Percentiles rank a stretch among this genome's conserved stretches.
phyloP scores from a whole-genome alignment of 1,140 invertebrate species.

The Venturia canescens region DNA sequence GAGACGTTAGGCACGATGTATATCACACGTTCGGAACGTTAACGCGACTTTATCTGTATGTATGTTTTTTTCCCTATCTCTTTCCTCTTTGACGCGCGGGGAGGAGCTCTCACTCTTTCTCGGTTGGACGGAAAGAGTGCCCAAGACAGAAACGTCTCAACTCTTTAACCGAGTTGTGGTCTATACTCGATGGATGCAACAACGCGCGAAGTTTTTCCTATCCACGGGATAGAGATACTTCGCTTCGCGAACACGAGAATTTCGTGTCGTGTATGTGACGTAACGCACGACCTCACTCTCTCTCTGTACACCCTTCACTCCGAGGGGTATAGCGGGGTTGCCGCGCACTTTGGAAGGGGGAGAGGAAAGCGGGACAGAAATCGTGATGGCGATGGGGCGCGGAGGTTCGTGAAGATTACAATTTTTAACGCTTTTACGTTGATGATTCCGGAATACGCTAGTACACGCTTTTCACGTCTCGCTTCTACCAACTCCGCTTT shows the following conservation, averaged over 20 bases:
- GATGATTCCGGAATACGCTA: too few relatives aligned
- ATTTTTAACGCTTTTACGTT: too few relatives aligned
- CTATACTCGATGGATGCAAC: slow-evolving; percentile 37
- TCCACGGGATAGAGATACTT: slow-evolving; percentile 23
- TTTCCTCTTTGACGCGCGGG: too few relatives aligned
- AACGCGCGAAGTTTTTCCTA: too few relatives aligned
- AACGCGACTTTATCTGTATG: too few relatives aligned
- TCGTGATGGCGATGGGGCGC: too few relatives aligned
- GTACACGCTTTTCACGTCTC: too few relatives aligned
- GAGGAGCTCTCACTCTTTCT: too few relatives aligned
- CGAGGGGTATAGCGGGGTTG: slow-evolving; percentile 43
- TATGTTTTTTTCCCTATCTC: slow-evolving; percentile 9
- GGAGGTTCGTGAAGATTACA: too few relatives aligned
- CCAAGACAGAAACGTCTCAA: slow-evolving; percentile 3
- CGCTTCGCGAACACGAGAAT: slow-evolving; percentile 28
- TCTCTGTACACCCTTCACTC: slow-evolving; percentile 41
- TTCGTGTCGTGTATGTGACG: slow-evolving; percentile 55
- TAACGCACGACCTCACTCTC: slow-evolving; percentile 48
- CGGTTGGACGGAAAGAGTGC: slow-evolving; percentile 12
- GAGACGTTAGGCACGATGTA: too few relatives aligned
- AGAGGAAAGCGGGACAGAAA: background rate
- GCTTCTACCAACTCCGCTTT: slow-evolving; percentile 45
- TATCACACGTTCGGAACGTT: too few relatives aligned
- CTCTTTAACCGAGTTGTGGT: background rate
- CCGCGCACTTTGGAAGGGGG: slow-evolving; percentile 40